Conservation (phyloP, 1,140 invertebrate species). For the Centruroides sculpturatus region DNA sequence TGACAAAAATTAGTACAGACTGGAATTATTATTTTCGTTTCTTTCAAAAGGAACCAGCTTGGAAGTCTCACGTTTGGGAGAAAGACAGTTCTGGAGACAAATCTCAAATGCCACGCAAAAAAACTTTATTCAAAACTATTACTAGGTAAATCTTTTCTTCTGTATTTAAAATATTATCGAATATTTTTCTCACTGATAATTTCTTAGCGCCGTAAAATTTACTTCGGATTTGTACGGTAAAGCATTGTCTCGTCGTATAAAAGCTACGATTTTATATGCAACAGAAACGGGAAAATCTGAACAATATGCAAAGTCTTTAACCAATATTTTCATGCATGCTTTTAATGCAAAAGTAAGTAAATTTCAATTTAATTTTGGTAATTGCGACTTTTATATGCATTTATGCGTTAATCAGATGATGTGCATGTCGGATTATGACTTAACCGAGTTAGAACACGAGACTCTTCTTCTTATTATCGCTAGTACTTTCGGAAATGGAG, state of each 20-base stretch:
- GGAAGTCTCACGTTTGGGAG: conserved; percentile 87
- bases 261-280: conserved; percentile 81
- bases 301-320: conserved; percentile 78
- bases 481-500: conserved; percentile 91
- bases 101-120: conserved; percentile 43
- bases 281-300: conserved; percentile 92
- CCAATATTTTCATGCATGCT: conserved; percentile 77
- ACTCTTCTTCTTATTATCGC: conserved; percentile 77
- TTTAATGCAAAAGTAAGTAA: conserved; percentile 72
- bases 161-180: not conserved
- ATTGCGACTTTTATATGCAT: not conserved
- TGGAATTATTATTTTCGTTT: too few relatives aligned
- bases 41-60: conserved; percentile 51
- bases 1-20: not conserved
- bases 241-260: conserved; percentile 76
- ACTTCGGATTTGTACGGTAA: conserved; percentile 88
- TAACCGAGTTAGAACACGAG: conserved; percentile 84
- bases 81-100: conserved; percentile 64
- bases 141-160: too few relatives aligned
- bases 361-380: conserved; percentile 77
- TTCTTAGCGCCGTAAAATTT: conserved; percentile 79
- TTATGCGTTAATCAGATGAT: conserved; percentile 41
- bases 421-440: conserved; percentile 86
- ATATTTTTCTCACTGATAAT: conserved; percentile 48
- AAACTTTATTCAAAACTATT: not conserved